phyloP scores from a whole-genome alignment of 1,140 invertebrate genomes.

The Apocrypta bakeri region DNA sequence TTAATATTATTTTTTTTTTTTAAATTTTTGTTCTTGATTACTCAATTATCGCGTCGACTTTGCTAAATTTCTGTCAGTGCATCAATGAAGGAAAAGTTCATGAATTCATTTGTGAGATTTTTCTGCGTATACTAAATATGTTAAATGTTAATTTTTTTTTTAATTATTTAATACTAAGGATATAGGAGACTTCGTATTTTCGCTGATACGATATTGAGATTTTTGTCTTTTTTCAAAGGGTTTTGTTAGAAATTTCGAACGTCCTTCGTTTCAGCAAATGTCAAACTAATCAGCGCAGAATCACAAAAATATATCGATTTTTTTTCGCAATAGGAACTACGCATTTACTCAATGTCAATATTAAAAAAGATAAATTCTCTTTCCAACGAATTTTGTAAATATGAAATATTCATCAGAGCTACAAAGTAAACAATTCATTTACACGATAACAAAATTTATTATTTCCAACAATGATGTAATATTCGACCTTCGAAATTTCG shows the following conservation, averaged over 20 bases:
- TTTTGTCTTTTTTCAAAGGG: background rate
- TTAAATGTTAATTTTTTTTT: slow-evolving; percentile 15
- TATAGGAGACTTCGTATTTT: slow-evolving; percentile 14
- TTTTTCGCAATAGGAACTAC: background rate
- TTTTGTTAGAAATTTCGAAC: slow-evolving; percentile 13
- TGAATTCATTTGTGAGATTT: slow-evolving; percentile 1
- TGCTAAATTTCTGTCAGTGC: slow-evolving; percentile 10
- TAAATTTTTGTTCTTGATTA: background rate
- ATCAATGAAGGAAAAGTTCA: slow-evolving; percentile 3
- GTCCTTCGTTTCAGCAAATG: background rate
- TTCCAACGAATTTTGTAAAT: background rate
- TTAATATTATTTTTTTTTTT: background rate
- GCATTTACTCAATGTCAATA: background rate
- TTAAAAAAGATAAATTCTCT: background rate
- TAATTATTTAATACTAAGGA: slow-evolving; percentile 1
- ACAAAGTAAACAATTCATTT: background rate
- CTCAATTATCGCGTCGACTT: background rate
- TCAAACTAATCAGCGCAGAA: background rate
- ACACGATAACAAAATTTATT: background rate
- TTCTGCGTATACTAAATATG: background rate
- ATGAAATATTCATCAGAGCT: no score
- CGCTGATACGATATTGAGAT: background rate
- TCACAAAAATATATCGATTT: background rate
- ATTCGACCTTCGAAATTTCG: slow-evolving; percentile 25
- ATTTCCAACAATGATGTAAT: background rate